phyloP scores from a whole-genome alignment of 1,140 invertebrate genomes.

The Lepidurus apus region DNA sequence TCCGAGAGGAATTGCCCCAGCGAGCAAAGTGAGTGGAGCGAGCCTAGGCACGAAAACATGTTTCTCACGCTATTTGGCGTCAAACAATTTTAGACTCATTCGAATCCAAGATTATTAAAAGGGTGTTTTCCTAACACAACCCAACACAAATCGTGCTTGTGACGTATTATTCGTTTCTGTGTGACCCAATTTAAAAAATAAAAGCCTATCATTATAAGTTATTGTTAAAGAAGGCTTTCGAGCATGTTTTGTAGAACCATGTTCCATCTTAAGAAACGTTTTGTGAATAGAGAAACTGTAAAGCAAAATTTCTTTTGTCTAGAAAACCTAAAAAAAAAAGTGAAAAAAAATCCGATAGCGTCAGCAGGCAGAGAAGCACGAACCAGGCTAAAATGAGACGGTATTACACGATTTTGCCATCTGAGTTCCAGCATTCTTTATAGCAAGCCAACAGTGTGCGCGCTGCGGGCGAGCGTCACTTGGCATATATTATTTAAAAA shows the following conservation, averaged over 20 bases:
- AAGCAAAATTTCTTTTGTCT: neutral
- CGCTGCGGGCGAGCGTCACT: neutral
- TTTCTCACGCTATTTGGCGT: no score
- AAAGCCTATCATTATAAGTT: neutral
- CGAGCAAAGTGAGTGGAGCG: no score
- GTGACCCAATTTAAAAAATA: neutral
- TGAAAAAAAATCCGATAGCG: neutral
- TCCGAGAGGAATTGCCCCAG: no score
- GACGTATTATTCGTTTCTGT: neutral
- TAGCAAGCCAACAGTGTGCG: neutral
- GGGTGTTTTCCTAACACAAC: no score
- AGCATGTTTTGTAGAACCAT: no score
- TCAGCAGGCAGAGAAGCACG: conserved; percentile 12
- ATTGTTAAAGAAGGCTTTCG: neutral
- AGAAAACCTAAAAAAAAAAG: neutral
- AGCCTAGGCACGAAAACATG: no score
- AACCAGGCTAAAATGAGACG: conserved; percentile 15
- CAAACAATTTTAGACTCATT: no score
- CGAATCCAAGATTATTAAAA: no score
- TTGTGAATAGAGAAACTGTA: neutral
- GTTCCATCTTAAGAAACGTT: no score
- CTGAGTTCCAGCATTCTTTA: neutral
- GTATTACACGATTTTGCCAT: conserved; percentile 19
- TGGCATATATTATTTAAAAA: conserved; percentile 20
- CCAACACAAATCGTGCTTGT: no score